These are phyloP conservation scores for Campaea margaritaria DNA, from an alignment of 2,888 invertebrate species.

Conservation along the genomic window DNA sequence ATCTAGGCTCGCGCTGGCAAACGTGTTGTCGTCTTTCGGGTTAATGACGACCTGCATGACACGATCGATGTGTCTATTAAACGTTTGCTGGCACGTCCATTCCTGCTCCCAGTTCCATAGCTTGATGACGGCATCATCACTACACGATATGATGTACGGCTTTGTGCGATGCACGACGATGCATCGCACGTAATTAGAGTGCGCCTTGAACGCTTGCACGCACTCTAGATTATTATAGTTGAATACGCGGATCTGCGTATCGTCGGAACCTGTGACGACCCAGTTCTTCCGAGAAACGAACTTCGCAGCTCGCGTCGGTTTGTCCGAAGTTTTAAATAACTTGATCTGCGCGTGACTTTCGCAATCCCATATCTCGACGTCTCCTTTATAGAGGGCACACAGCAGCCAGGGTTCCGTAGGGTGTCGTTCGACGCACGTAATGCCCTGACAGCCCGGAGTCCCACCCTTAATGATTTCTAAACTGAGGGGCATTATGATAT, in stretches of 20 bases:
- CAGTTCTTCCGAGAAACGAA: slow-evolving; percentile 98
- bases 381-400: slow-evolving; percentile 98
- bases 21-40: slow-evolving; percentile 99
- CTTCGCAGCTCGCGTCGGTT: slow-evolving; percentile 89
- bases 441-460: not conserved
- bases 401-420: slow-evolving; percentile 99
- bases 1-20: slow-evolving; percentile 98
- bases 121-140: slow-evolving; percentile 95
- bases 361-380: slow-evolving; percentile 96
- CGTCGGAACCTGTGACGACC: slow-evolving; percentile 98
- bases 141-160: slow-evolving; percentile 9
- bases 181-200: slow-evolving; percentile 67
- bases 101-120: slow-evolving; percentile 99
- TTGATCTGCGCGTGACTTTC: slow-evolving; percentile 4
- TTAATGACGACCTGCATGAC: slow-evolving; percentile 99
- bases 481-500: not conserved
- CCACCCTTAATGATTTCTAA: not conserved
- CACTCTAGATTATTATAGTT: slow-evolving; percentile 99
- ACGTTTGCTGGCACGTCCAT: slow-evolving; percentile 8
- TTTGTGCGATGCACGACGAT: slow-evolving; percentile 93
- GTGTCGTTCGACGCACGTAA: slow-evolving; percentile 94
- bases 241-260: slow-evolving; percentile 96
- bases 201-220: slow-evolving; percentile 77
- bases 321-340: not conserved
- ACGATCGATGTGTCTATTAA: slow-evolving; percentile 91